These are phyloP conservation scores for Porites rus DNA, from an alignment of 92 coral and sea anemone genomes.

Conservation along the genomic window DNA sequence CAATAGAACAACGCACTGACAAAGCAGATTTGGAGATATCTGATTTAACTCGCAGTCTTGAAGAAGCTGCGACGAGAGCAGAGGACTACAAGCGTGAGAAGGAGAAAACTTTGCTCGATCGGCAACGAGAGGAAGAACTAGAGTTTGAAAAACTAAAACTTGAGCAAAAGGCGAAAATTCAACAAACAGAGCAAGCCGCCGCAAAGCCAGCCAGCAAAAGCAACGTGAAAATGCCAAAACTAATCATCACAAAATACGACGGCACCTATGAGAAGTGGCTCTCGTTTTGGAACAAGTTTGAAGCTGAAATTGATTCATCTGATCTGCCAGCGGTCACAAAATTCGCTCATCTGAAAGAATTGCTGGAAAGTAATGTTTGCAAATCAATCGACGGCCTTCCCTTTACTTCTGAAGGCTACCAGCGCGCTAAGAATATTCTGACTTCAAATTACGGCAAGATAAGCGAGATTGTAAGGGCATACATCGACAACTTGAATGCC, in stretches of 20 bases:
- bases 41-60: slow-evolving; percentile 13
- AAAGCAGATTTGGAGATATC: slow-evolving; percentile 30
- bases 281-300: slow-evolving; percentile 61
- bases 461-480: background rate
- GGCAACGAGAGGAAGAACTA: slow-evolving; percentile 52
- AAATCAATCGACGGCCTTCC: slow-evolving; percentile 23
- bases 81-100: slow-evolving; percentile 43
- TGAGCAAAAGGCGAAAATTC: slow-evolving; percentile 16
- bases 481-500: slow-evolving; percentile 29
- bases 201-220: slow-evolving; percentile 20
- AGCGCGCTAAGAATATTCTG: slow-evolving; percentile 34
- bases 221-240: slow-evolving; percentile 55
- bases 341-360: slow-evolving; percentile 26
- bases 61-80: slow-evolving; percentile 34
- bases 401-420: slow-evolving; percentile 36
- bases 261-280: slow-evolving; percentile 58
- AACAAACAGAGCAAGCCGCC: slow-evolving; percentile 7
- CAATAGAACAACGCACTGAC: slow-evolving; percentile 51
- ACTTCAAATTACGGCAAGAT: background rate
- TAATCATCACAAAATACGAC: slow-evolving; percentile 43
- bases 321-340: slow-evolving; percentile 21
- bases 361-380: slow-evolving; percentile 10
- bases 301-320: slow-evolving; percentile 52
- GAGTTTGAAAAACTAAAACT: slow-evolving; percentile 40
- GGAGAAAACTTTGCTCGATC: slow-evolving; percentile 30